These are phyloP conservation scores for Epizoanthus scotinus DNA, from an alignment of 92 coral and sea anemone genomes.

Conservation along the genomic window DNA sequence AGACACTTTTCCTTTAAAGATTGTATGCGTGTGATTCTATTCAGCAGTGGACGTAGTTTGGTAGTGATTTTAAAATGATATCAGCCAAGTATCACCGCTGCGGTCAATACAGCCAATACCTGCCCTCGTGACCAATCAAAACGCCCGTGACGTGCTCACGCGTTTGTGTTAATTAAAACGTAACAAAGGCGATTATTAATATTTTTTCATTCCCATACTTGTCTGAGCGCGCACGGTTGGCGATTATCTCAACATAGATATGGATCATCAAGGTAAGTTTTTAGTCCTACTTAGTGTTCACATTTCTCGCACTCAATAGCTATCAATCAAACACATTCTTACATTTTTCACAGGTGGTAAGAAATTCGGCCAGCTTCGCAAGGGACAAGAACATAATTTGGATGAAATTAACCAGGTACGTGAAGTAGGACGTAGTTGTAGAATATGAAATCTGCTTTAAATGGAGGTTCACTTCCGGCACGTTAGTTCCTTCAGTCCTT, in stretches of 20 bases:
- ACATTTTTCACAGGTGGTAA: slow-evolving; percentile 79
- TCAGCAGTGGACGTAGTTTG: too few species aligned
- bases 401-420: slow-evolving; percentile 95
- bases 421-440: not conserved
- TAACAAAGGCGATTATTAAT: not conserved
- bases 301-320: not conserved
- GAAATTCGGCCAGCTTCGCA: slow-evolving; percentile 68
- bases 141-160: too few species aligned
- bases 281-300: not conserved
- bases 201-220: slow-evolving; percentile 15
- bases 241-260: slow-evolving; percentile 4
- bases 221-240: not conserved
- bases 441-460: slow-evolving; percentile 6
- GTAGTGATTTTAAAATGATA: too few species aligned
- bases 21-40: too few species aligned
- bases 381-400: slow-evolving; percentile 60
- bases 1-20: too few species aligned
- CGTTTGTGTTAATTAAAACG: slow-evolving; percentile 15
- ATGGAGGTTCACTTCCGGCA: slow-evolving; percentile 35
- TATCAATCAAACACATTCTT: not conserved
- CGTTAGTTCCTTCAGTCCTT: not conserved
- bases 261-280: slow-evolving; percentile 58
- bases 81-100: too few species aligned
- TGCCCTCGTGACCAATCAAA: too few species aligned
- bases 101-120: too few species aligned